Evolutionary conservation across 2,888 invertebrate genomes (phyloP), one percentile per base, ranked within the genome.

Genomic region (Serrognathus titanus): DNA sequence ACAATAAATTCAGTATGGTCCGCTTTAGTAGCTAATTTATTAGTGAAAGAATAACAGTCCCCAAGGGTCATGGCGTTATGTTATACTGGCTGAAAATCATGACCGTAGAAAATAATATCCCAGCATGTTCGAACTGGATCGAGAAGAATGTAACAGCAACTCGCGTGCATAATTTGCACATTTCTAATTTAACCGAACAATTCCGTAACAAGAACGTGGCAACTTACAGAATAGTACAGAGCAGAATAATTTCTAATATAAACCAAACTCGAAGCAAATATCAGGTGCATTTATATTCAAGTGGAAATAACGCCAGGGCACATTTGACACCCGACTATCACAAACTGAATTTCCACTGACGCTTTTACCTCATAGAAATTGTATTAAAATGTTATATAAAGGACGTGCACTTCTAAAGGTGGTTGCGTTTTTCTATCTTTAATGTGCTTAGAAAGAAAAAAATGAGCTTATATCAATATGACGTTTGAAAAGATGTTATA

Each of bases 371-470:
- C 43, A 43, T 43, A 43, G 13, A 43, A 43, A 43, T 43, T 43
- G 43, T 43, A 43, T 43, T 20, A 43, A 43, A 43, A 43, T 43
- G 43, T 43, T 43, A 20, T 16, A 43, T 43, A 16, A 43, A 43
- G 6, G 43, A 43, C 20, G 43, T 43, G 12, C 9, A 16, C 9
- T 10, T 16, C 16, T 20, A 4, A 43, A 11, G n/a, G 43, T 4
- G 39, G 12, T 39, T 5, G 12, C 5, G 16, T 43, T 43, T 43
- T 43, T 10, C 9, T 43, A 1, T 16, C 43, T 43, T 43, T 43
- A 43, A 43, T 20, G 13, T 8, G 20, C 13, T 43, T 43, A 1
- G 13, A 43, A 43, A 16, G 43, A 20, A 40, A 13, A 40, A 20
- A 43, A 9, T 2, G 1, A 16, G 9, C 16, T 43, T 43, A 43